A percentile compares a stretch with the other conserved stretches of the same genome.
Evolutionary conservation across 2,113 vertebrate genomes (phyloP).

Genomic region (Macheiramphus alcinus): DNA sequence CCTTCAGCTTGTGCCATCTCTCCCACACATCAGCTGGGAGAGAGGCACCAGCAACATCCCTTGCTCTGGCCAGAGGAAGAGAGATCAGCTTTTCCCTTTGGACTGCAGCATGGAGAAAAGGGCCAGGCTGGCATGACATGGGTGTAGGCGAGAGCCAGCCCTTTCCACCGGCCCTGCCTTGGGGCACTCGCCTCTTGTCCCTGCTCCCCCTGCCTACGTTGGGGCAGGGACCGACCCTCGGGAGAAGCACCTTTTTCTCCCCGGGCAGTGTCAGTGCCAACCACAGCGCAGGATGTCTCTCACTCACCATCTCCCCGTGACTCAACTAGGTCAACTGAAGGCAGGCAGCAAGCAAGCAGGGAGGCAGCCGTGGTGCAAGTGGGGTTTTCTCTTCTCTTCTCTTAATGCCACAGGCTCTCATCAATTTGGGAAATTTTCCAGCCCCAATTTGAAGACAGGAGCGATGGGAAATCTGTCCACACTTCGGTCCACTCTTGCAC

Average conservation of each 20-base stretch:
- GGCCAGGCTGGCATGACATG: not conserved
- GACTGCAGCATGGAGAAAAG: not conserved
- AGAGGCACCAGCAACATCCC: rapidly evolving
- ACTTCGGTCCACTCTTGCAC: not conserved
- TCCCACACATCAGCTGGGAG: not conserved
- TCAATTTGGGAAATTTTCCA: not conserved
- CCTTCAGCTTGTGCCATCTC: not conserved
- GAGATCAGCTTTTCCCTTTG: not conserved
- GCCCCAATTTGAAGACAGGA: not conserved
- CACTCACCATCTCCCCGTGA: not conserved
- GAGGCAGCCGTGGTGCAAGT: not conserved
- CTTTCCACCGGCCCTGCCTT: rapidly evolving
- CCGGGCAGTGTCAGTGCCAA: not conserved
- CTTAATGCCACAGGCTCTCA: not conserved
- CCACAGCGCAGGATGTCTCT: conserved; percentile 27
- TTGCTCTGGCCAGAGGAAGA: not conserved
- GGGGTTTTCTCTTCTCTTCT: conserved; percentile 1
- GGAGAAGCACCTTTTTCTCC: conserved; percentile 5
- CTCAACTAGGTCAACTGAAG: conserved; percentile 59
- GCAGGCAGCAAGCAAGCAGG: not conserved
- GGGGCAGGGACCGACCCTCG: not conserved
- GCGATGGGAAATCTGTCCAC: not conserved
- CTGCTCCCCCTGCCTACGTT: rapidly evolving
- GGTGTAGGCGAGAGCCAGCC: rapidly evolving
- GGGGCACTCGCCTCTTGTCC: rapidly evolving